Evolutionary conservation across 2,797 vertebrate species (phyloP).

Genomic region (Zenarchopterus dispar): DNA sequence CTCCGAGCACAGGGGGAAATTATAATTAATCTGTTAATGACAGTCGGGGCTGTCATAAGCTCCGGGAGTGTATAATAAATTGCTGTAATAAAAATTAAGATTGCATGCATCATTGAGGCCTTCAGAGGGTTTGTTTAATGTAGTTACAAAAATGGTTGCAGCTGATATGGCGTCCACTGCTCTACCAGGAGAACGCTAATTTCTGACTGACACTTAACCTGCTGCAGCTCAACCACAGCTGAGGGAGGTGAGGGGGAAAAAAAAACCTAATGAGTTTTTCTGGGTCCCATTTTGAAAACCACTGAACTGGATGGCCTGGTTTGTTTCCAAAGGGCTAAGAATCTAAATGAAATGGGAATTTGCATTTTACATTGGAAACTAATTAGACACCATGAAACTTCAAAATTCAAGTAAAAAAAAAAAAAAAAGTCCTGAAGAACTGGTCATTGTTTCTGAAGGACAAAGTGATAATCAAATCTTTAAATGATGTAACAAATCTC

Average conservation of each 20-base stretch:
- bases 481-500: conserved; percentile 66
- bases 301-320: conserved; percentile 92
- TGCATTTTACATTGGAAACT: conserved; percentile 63
- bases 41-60: conserved; percentile 89
- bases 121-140: conserved; percentile 89
- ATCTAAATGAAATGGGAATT: conserved; percentile 36
- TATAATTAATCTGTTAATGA: conserved; percentile 93
- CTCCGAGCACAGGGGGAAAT: conserved; percentile 83
- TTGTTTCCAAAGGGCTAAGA: conserved; percentile 72
- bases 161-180: conserved; percentile 82
- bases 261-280: conserved; percentile 74
- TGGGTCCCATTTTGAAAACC: conserved; percentile 82
- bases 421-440: no score
- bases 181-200: conserved; percentile 82
- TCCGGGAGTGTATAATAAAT: conserved; percentile 88
- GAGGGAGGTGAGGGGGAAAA: conserved; percentile 68
- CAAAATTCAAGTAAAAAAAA: conserved; percentile 47
- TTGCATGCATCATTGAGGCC: conserved; percentile 88
- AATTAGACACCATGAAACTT: conserved; percentile 54
- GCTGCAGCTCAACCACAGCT: conserved; percentile 79
- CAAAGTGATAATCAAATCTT: conserved; percentile 19
- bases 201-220: conserved; percentile 85
- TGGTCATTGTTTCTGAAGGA: conserved; percentile 34
- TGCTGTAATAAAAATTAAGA: conserved; percentile 91
- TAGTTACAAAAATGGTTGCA: conserved; percentile 89